Evolutionary conservation across 2,113 vertebrate species (phyloP).

Genomic region (Gymnocephalus cernua): DNA sequence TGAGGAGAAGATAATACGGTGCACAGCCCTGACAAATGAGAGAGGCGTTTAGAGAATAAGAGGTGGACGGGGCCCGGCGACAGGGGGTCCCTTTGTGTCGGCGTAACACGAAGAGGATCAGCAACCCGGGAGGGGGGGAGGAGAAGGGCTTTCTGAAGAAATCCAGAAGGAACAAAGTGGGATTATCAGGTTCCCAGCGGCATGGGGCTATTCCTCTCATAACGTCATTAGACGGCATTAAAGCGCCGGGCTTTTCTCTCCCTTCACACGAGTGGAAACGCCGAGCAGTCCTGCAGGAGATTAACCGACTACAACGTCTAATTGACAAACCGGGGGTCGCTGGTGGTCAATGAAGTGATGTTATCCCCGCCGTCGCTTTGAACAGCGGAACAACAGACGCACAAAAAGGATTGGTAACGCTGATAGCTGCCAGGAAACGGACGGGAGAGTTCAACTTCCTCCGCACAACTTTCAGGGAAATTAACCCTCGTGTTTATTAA

Average conservation of each 20-base stretch:
- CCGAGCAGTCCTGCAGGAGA: conserved; percentile 67
- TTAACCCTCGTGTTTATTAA: neutral
- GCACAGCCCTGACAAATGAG: conserved; percentile 71
- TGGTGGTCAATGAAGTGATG: conserved; percentile 70
- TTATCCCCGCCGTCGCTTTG: conserved; percentile 74
- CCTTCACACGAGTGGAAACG: conserved; percentile 64
- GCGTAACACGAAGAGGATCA: conserved; percentile 77
- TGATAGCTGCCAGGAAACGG: conserved; percentile 42
- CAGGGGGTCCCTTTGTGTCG: conserved; percentile 79
- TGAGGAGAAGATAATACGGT: conserved; percentile 76
- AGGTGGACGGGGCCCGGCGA: conserved; percentile 64
- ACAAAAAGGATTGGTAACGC: conserved; percentile 77
- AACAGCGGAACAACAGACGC: conserved; percentile 62
- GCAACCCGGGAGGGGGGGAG: conserved; percentile 56
- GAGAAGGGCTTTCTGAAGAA: conserved; percentile 61
- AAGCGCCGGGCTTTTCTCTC: conserved; percentile 74
- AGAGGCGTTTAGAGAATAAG: conserved; percentile 72
- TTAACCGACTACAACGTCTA: conserved; percentile 76
- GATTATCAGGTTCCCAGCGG: conserved; percentile 87
- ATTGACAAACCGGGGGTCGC: conserved; percentile 73
- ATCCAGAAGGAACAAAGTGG: conserved; percentile 80
- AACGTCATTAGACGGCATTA: conserved; percentile 86
- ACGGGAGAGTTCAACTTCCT: conserved; percentile 59
- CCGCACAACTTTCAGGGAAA: conserved; percentile 8
- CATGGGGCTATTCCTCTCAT: conserved; percentile 84